Conservation (phyloP, 2,113 vertebrate genomes). For the Orthonyx spaldingii region DNA sequence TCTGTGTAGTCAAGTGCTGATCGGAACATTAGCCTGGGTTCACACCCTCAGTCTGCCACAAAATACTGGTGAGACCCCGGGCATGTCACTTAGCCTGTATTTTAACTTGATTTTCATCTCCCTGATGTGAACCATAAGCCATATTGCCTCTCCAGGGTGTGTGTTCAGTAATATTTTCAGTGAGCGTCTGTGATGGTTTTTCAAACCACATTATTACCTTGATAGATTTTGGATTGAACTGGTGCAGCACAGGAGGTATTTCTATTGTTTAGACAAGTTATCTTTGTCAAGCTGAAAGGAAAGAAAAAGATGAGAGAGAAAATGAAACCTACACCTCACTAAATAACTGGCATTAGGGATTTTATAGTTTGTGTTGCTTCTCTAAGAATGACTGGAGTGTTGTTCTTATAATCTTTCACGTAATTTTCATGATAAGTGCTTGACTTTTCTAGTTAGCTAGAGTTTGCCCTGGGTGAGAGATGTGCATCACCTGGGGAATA, state of each 20-base stretch:
- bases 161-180: neutral
- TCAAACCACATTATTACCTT: conserved; percentile 20
- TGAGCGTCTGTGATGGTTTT: neutral
- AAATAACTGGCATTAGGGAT: conserved; percentile 28
- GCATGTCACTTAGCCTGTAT: neutral
- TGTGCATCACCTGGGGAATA: neutral
- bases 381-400: neutral
- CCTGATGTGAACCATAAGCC: neutral
- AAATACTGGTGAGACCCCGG: neutral
- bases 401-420: neutral
- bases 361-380: conserved; percentile 6
- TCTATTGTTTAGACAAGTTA: neutral
- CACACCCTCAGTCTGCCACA: neutral
- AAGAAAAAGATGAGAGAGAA: neutral
- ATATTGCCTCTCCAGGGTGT: neutral
- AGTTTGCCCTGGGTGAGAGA: neutral
- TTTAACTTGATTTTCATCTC: conserved; percentile 14
- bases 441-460: conserved; percentile 33
- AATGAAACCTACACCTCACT: neutral
- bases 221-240: conserved; percentile 4
- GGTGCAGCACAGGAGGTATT: neutral
- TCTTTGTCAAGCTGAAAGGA: conserved; percentile 1
- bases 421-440: conserved; percentile 40
- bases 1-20: neutral
- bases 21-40: neutral